Conservation (phyloP, 2,113 vertebrate genomes). For the Propithecus coquereli region DNA sequence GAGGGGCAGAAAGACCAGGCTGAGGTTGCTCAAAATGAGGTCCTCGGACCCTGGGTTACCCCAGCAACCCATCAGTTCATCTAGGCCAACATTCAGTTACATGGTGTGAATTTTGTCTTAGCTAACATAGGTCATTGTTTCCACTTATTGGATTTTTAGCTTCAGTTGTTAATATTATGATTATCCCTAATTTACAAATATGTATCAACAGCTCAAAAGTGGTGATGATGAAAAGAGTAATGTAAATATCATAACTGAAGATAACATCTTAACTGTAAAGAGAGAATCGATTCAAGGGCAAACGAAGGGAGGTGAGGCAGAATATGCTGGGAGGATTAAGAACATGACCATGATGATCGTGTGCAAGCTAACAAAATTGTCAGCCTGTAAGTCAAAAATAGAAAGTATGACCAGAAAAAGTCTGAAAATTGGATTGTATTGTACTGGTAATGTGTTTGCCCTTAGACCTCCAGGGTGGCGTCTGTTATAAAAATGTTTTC, state of each 20-base stretch:
- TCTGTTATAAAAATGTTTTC: constrained; percentile 35
- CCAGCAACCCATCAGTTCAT: neutral
- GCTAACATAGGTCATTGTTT: neutral
- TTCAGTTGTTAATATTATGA: neutral
- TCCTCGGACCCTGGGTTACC: neutral
- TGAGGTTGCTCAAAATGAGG: neutral
- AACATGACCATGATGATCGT: neutral
- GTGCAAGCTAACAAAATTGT: neutral
- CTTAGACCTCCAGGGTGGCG: neutral
- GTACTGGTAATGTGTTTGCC: neutral
- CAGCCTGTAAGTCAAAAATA: neutral
- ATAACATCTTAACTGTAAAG: neutral
- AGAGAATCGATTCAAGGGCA: neutral
- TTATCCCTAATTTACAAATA: constrained; percentile 16
- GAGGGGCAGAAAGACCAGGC: neutral
- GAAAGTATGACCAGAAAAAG: neutral
- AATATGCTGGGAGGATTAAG: neutral
- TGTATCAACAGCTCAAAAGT: neutral
- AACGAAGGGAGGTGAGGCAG: neutral
- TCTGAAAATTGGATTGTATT: neutral
- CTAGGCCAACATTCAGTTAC: neutral
- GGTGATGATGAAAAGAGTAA: neutral
- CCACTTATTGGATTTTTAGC: neutral
- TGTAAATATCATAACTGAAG: neutral
- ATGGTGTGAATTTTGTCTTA: neutral